Evolutionary conservation across 2,113 vertebrate species (phyloP).

Genomic region (Gila orcuttii): DNA sequence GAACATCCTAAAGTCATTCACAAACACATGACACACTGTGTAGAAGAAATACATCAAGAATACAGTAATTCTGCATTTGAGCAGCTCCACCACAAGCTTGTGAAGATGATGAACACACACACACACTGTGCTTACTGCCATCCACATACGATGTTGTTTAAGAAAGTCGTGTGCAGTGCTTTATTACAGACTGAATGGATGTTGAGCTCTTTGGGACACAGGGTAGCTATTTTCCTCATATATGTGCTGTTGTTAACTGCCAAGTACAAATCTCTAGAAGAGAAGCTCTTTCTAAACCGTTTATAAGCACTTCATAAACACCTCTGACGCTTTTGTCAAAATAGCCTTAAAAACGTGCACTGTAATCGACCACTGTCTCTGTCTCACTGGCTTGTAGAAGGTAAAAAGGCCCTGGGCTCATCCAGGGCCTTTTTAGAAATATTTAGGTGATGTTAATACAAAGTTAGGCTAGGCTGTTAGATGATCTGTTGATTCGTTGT

Average conservation of each 20-base stretch:
- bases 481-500: constrained; percentile 12
- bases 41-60: neutral
- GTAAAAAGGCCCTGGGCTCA: too few species aligned
- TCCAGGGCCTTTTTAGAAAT: neutral
- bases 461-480: neutral
- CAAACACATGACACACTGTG: constrained; percentile 21
- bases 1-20: neutral
- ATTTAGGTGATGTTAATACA: neutral
- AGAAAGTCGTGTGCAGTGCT: constrained; percentile 25
- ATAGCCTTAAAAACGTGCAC: constrained; percentile 50
- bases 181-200: constrained; percentile 19
- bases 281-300: constrained; percentile 41
- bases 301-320: constrained; percentile 56
- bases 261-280: constrained; percentile 48
- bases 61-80: neutral
- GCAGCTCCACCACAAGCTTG: neutral
- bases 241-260: constrained; percentile 56
- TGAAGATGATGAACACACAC: neutral
- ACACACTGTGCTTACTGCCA: constrained; percentile 6
- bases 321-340: constrained; percentile 37
- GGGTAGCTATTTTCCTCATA: constrained; percentile 40
- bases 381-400: too few species aligned
- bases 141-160: constrained; percentile 31
- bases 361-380: constrained; percentile 38
- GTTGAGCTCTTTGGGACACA: constrained; percentile 25